These are phyloP conservation scores for Brachylomia viminalis DNA, from an alignment of 2,888 invertebrate species.

Conservation along the genomic window DNA sequence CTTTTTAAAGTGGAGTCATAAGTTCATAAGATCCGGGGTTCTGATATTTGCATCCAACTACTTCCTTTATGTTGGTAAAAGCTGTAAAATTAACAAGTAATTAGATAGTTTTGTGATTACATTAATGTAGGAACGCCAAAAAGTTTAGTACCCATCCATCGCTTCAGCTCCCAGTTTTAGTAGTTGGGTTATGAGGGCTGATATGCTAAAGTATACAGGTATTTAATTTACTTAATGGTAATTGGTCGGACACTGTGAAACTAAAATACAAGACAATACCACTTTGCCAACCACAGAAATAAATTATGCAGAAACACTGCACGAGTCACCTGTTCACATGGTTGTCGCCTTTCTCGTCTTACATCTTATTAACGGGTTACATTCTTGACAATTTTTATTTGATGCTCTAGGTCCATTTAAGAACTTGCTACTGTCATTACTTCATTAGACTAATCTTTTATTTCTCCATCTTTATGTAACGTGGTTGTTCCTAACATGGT, in stretches of 20 bases:
- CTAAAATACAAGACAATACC: slow-evolving; percentile 6
- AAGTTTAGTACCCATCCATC: no score
- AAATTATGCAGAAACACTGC: slow-evolving; percentile 52
- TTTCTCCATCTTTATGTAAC: neutral
- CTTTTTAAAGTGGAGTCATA: neutral
- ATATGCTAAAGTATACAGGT: no score
- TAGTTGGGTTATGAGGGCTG: no score
- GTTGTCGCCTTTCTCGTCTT: slow-evolving; percentile 47
- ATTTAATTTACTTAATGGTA: no score
- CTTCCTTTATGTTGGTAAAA: no score
- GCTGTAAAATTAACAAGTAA: no score
- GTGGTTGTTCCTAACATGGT: neutral
- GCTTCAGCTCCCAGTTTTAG: no score
- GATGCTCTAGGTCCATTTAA: neutral
- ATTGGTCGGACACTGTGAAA: neutral
- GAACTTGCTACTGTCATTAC: neutral
- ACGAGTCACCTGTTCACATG: slow-evolving; percentile 48
- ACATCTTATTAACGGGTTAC: neutral
- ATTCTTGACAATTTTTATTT: slow-evolving; percentile 4
- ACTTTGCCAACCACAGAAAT: slow-evolving; percentile 35
- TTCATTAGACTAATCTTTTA: neutral
- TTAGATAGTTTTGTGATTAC: neutral
- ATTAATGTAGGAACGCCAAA: neutral
- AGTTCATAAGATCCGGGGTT: neutral
- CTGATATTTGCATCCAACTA: neutral